Percentiles rank a stretch among this genome's conserved stretches.
Conservation (phyloP, 2,888 invertebrate species). For the Eilema sororculum region DNA sequence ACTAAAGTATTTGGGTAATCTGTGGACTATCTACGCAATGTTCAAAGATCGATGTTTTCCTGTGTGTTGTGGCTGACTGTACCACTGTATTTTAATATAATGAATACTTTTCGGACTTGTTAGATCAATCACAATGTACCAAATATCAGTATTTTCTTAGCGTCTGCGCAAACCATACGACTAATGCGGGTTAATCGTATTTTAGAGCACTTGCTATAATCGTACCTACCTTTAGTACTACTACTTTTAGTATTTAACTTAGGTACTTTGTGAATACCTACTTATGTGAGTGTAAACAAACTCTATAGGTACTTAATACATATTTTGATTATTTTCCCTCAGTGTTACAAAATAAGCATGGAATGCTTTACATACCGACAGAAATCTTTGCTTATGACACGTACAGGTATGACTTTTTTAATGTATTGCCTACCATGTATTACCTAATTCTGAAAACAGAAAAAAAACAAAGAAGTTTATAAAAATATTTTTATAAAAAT, state of each 20-base stretch:
- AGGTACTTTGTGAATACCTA: not conserved
- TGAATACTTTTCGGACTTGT: not conserved
- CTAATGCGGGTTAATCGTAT: not conserved
- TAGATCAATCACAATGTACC: not conserved
- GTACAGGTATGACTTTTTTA: not conserved
- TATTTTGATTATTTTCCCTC: not conserved
- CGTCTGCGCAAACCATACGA: not conserved
- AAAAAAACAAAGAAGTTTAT: too few relatives aligned
- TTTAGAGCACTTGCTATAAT: not conserved
- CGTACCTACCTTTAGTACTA: not conserved
- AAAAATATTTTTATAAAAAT: too few relatives aligned
- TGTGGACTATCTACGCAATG: too few relatives aligned
- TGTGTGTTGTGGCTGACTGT: not conserved
- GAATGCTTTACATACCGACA: slow-evolving; percentile 1
- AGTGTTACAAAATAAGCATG: not conserved
- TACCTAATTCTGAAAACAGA: too few relatives aligned
- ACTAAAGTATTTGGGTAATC: too few relatives aligned
- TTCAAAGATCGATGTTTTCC: too few relatives aligned
- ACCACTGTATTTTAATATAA: not conserved
- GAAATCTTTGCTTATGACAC: not conserved
- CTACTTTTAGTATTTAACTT: not conserved
- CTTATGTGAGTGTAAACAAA: not conserved
- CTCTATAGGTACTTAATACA: not conserved
- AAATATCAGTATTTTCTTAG: not conserved
- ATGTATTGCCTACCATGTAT: too few relatives aligned